Evolutionary conservation across 2,113 vertebrate genomes (phyloP).

Genomic region (Trogon melanurus): DNA sequence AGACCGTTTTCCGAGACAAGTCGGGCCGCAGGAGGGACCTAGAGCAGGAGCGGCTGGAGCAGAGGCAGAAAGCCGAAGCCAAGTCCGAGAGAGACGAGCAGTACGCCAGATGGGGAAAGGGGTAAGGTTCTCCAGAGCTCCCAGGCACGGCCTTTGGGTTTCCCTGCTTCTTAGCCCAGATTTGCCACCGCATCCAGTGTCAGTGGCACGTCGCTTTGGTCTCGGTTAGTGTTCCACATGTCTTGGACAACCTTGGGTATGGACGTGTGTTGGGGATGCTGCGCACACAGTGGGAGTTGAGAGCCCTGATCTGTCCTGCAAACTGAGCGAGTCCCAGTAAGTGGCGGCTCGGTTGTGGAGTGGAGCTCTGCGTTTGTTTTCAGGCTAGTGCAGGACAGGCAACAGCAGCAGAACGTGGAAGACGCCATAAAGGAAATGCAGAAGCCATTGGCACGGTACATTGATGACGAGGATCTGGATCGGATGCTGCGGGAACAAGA

Average conservation of each 20-base stretch:
- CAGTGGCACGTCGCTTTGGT: rapidly evolving
- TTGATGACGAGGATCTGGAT: slow-evolving; percentile 92
- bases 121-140: slow-evolving; percentile 73
- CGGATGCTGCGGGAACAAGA: slow-evolving; percentile 91
- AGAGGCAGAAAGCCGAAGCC: slow-evolving; percentile 81
- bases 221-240: rapidly evolving
- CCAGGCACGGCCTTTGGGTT: no score
- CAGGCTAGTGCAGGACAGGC: slow-evolving; percentile 88
- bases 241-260: no score
- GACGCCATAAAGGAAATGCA: slow-evolving; percentile 89
- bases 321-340: rapidly evolving
- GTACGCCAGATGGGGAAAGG: slow-evolving; percentile 94
- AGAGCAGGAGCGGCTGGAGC: slow-evolving; percentile 83
- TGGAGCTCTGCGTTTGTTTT: not conserved
- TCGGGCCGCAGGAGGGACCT: slow-evolving; percentile 88
- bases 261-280: rapidly evolving
- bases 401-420: slow-evolving; percentile 89
- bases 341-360: rapidly evolving
- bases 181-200: rapidly evolving
- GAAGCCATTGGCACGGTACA: slow-evolving; percentile 91
- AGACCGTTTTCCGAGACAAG: slow-evolving; percentile 92
- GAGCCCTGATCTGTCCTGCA: rapidly evolving
- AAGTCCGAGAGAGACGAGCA: slow-evolving; percentile 85
- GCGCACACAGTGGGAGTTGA: rapidly evolving
- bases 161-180: rapidly evolving